Base-by-base conservation (phyloP, 1,140 invertebrate genomes). In the Yoshiicerus persimilis region DNA sequence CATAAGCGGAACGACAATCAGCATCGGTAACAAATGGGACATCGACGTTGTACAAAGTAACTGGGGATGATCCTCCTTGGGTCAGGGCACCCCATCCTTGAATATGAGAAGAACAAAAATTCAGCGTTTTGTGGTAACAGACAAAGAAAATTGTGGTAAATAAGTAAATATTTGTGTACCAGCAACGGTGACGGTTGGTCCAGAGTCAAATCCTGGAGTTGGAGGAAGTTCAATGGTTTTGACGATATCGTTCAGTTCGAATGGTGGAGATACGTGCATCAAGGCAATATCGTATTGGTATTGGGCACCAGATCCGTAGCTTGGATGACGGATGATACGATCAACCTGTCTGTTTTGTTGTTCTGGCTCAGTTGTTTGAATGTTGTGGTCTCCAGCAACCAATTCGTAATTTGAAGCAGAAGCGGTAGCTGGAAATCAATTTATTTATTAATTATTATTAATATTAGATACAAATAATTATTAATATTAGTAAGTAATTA, bases 201-300 rank as follows among this genome's bases (percentile, higher is more conserved):
- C 25, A 70, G 66, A 3, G n/a, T 1, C 13, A 23, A 62, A 16
- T 38, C 80, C 90, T 16, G 30, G 25, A 25, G 87, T 25, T 41
- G 88, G 77, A 4, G 92, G 89, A 5, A 92, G 66, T 25, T 47
- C 39, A 10, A 92, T 90, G n/a, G 92, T 91, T 56, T 88, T 34
- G 2, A 92, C 88, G 4, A 38, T 90, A 41, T 91, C 91, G 27
- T 89, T 90, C 25, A 92, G 91, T 77, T 91, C 87, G 10, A 91
- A 89, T 8, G 90, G 87, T 6, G 85, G 56, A 70, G 87, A 90
- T n/a, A 94, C 92, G 87, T 92, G 38, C 11, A 87, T 86, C 2
- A 90, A n/a, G 41, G 85, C 86, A 75, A 87, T 88, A 16, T 89
- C 64, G 30, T 84, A 62, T 38, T 27, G 41, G 20, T 39, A 75